A percentile compares a stretch with the other conserved stretches of the same genome.
Evolutionary conservation across 2,888 invertebrate species (phyloP).

Genomic region (Ditula angustiorana): DNA sequence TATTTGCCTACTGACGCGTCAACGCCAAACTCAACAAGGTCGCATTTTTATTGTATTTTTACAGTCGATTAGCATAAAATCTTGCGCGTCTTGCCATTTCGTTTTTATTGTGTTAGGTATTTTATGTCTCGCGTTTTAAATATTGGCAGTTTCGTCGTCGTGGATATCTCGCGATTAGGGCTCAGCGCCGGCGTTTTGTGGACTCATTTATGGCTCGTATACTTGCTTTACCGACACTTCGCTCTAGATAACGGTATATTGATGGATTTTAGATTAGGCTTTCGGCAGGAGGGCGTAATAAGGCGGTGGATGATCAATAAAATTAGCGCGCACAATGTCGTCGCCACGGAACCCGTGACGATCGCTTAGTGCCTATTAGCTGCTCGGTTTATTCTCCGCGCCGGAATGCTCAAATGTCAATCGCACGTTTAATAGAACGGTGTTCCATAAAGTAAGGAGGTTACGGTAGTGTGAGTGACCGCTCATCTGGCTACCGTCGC

Average conservation of each 20-base stretch:
- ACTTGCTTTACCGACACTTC: constrained; percentile 69
- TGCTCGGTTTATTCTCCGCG: constrained; percentile 30
- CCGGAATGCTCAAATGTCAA: constrained; percentile 55
- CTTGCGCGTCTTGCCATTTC: constrained; percentile 63
- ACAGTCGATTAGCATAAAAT: constrained; percentile 70
- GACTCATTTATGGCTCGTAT: constrained; percentile 77
- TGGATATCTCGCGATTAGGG: constrained; percentile 65
- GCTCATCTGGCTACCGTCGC: constrained; percentile 67
- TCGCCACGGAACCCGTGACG: neutral
- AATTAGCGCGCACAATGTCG: constrained; percentile 56
- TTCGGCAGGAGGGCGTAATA: constrained; percentile 53
- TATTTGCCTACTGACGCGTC: constrained; percentile 10
- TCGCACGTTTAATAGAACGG: constrained; percentile 69
- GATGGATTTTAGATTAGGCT: constrained; percentile 72
- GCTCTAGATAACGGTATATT: constrained; percentile 74
- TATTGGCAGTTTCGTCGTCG: constrained; percentile 67
- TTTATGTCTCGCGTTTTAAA: constrained; percentile 68
- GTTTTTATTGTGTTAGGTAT: constrained; percentile 66
- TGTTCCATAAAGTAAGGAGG: constrained; percentile 71
- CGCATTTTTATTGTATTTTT: constrained; percentile 67
- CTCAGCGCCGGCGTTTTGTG: constrained; percentile 62
- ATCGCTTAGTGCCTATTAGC: constrained; percentile 35
- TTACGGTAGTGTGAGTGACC: constrained; percentile 61
- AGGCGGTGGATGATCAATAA: constrained; percentile 55
- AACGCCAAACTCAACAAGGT: constrained; percentile 49